Percentiles rank a stretch among this genome's conserved stretches.
Evolutionary conservation across 2,797 vertebrate genomes (phyloP).

Genomic region (Limnodromus scolopaceus): DNA sequence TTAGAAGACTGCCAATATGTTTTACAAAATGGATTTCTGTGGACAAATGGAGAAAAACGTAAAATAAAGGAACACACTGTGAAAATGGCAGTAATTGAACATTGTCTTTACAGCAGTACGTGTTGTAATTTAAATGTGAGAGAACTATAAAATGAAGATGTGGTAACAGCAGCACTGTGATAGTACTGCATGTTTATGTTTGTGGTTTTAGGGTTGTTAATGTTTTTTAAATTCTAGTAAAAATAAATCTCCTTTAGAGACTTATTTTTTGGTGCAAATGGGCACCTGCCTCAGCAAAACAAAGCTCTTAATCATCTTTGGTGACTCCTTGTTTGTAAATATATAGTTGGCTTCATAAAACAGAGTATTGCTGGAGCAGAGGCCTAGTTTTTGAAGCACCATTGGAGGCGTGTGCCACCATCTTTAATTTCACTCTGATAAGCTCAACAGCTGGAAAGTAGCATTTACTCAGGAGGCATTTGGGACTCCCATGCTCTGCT

Average conservation of each 20-base stretch:
- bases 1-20: slow-evolving; percentile 50
- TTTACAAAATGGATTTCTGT: slow-evolving; percentile 52
- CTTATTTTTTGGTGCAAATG: background rate
- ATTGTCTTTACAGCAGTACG: background rate
- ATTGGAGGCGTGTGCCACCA: rapidly evolving
- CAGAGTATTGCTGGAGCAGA: background rate
- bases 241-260: background rate
- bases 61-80: slow-evolving; percentile 25
- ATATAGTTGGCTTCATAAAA: background rate
- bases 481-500: background rate
- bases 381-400: background rate
- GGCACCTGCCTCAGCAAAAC: background rate
- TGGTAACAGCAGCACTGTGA: background rate
- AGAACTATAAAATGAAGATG: background rate
- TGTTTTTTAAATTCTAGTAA: background rate
- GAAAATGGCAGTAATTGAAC: background rate
- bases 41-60: slow-evolving; percentile 42
- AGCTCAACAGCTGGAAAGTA: background rate
- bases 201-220: background rate
- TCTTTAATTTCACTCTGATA: background rate
- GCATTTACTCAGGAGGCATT: background rate
- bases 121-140: background rate
- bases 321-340: background rate
- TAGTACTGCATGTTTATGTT: background rate
- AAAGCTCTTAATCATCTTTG: background rate